Evolutionary conservation across 2,888 invertebrate genomes (phyloP), one percentile per base, ranked within the genome.

Genomic region (Orthosia cruda): DNA sequence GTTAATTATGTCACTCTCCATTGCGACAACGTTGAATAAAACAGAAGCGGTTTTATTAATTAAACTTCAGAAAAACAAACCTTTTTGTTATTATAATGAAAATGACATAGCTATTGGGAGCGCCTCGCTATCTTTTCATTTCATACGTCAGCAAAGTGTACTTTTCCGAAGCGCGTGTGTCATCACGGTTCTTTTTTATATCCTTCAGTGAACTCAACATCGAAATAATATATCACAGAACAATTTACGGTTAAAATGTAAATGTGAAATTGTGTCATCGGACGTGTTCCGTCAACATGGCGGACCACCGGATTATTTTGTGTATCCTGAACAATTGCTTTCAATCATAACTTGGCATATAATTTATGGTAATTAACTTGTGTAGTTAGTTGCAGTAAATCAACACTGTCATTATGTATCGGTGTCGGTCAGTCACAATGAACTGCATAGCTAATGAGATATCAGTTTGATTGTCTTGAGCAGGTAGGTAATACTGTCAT

Each of bases 71-170:
- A 40, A 69, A 81, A 82, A 81, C 55, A 76, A 65, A 81, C 59
- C 77, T 32, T 79, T 79, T 81, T 70, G 70, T 82, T 66, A 64
- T 76, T 55, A 64, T 68, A 79, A 68, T 50, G 69, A 76, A 81
- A 68, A 65, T 62, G 45, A 61, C 59, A 50, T 45, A 20, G 72
- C 26, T 57, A 71, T 63, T 71, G 69, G 54, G 40, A 58, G 47
- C 68, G 20, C 40, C 15, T 15, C 54, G 74, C 70, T 81, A 84
- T 81, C 80, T 80, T 80, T 81, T 74, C 80, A 81, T 81, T 81
- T 61, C 70, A 68, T 71, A 70, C 64, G 61, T 67, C 80, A 74
- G 63, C 67, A 83, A 63, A 83, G 49, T 79, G 63, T 64, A 74
- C 49, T 64, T 70, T 80, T 65, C 67, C 75, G 74, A 74, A 67